These are phyloP conservation scores for Cladorhizidae sp. DNA, from an alignment of 37 sponge, comb jelly and placozoan genomes.

Conservation along the genomic window DNA sequence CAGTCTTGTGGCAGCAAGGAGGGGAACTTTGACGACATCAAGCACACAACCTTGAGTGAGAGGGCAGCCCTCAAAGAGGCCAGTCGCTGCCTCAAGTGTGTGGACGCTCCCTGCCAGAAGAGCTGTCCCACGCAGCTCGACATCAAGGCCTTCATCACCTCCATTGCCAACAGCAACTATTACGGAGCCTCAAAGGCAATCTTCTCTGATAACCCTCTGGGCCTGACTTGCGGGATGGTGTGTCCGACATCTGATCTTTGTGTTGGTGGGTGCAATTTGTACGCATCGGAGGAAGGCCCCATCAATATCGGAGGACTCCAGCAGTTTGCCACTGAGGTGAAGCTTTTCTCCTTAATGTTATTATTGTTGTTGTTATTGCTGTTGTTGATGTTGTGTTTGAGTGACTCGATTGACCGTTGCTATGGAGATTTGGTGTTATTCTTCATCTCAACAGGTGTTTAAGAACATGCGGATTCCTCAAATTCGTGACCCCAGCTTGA, in stretches of 20 bases:
- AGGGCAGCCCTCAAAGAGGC: slow-evolving; percentile 87
- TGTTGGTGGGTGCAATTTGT: slow-evolving; percentile 96
- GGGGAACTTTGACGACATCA: slow-evolving; percentile 96
- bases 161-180: slow-evolving; percentile 92
- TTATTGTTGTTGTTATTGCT: background rate
- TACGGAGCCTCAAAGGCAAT: slow-evolving; percentile 94
- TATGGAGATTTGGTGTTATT: background rate
- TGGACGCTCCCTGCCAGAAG: slow-evolving; percentile 97
- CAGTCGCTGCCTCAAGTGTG: slow-evolving; percentile 92
- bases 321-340: slow-evolving; percentile 96
- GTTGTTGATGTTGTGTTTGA: background rate
- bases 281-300: slow-evolving; percentile 94
- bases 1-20: slow-evolving; percentile 66
- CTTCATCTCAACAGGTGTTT: slow-evolving; percentile 64
- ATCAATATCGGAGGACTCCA: slow-evolving; percentile 98
- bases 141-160: slow-evolving; percentile 92
- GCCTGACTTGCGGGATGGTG: slow-evolving; percentile 96
- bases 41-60: slow-evolving; percentile 96
- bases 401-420: too few relatives aligned
- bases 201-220: slow-evolving; percentile 97
- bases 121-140: slow-evolving; percentile 97
- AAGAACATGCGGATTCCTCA: slow-evolving; percentile 92
- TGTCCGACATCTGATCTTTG: slow-evolving; percentile 97
- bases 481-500: slow-evolving; percentile 83
- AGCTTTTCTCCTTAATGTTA: background rate